These are phyloP conservation scores for Celastrina argiolus DNA, from an alignment of 2,888 invertebrate species.

Conservation along the genomic window DNA sequence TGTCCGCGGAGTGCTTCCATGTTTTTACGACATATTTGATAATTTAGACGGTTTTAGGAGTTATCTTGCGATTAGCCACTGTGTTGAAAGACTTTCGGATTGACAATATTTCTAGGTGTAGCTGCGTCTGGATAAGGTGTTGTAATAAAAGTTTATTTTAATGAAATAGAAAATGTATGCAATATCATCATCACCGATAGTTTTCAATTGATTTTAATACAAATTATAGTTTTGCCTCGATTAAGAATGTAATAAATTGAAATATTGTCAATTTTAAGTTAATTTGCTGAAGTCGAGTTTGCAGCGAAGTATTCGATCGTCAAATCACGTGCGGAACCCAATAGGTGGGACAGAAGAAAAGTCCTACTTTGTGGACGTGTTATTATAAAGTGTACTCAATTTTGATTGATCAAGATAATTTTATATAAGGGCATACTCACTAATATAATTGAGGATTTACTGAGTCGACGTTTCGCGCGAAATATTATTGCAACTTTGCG, in stretches of 20 bases:
- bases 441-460: neutral
- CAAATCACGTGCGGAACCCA: neutral
- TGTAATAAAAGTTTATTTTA: neutral
- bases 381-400: neutral
- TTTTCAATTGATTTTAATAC: neutral
- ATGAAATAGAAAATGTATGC: neutral
- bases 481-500: neutral
- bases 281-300: slow-evolving; percentile 9
- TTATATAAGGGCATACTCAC: neutral
- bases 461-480: neutral
- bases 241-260: neutral
- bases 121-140: slow-evolving; percentile 33
- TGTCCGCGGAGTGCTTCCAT: slow-evolving; percentile 77
- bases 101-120: slow-evolving; percentile 56
- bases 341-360: neutral
- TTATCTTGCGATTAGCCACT: slow-evolving; percentile 48
- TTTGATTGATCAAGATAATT: neutral
- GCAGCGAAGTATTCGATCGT: neutral
- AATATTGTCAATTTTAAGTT: slow-evolving; percentile 25
- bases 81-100: slow-evolving; percentile 51
- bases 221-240: neutral
- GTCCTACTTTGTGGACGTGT: neutral
- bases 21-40: slow-evolving; percentile 68
- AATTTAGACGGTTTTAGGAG: slow-evolving; percentile 64
- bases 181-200: neutral